Evolutionary conservation across 2,888 invertebrate species (phyloP), one percentile per base, ranked within the genome.

Genomic region (Pharmacophagus antenor): DNA sequence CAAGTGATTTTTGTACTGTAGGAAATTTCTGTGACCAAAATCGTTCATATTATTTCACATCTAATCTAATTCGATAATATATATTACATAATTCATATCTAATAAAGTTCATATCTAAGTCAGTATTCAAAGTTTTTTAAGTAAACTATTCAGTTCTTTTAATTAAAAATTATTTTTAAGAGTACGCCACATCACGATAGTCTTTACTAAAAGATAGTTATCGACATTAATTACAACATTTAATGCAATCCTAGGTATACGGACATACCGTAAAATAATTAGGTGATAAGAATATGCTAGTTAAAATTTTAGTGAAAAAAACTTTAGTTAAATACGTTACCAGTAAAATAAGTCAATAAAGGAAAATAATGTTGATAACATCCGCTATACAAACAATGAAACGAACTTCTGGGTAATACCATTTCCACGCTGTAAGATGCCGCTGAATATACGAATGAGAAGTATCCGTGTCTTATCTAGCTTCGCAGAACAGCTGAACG

Each of bases 401-500:
- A 61, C 70, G 69, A 76, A 82, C 76, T 78, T 37, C 37, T 37
- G 37, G 37, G 15, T 37, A 8, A 37, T 15, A n/a, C 37, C 37
- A 79, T 77, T 67, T 70, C n/a, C n/a, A 65, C 64, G 69, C 75
- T 73, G 71, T 73, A 48, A 66, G 61, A 62, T 53, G 67, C 64
- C 64, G 63, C 58, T 62, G 50, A 53, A 67, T 52, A 15, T 62
- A 54, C 47, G 58, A 61, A 57, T 61, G 60, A 50, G 44, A 66
- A 66, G 70, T 68, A 63, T 71, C 68, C 72, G 70, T 67, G 63
- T 72, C 63, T 41, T 68, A 66, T 71, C 65, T 68, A 56, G 65
- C 67, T 63, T 65, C 6, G 18, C 21, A 20, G 31, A 44, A 61
- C 55, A 46, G 56, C 17, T 51, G 4, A 23, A 41, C 18, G 51